Conservation (phyloP, 2,797 vertebrate species). For the Phylloscopus collybita region DNA sequence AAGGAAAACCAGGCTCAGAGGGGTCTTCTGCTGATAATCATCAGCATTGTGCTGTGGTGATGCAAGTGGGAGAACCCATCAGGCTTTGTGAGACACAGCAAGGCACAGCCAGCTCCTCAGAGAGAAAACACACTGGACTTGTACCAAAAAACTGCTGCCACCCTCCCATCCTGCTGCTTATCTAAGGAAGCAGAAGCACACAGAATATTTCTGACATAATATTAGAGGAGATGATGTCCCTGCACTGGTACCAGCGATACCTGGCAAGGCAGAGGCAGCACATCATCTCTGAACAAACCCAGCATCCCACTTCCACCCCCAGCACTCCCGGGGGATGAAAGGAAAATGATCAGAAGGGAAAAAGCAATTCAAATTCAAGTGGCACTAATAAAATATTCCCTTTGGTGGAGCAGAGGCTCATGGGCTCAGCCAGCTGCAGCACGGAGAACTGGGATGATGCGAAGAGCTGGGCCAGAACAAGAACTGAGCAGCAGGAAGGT, state of each 20-base stretch:
- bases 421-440: background rate
- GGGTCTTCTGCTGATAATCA: background rate
- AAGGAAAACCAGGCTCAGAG: background rate
- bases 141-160: background rate
- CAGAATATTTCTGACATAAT: background rate
- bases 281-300: background rate
- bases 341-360: conserved; percentile 46
- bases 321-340: background rate
- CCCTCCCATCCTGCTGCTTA: background rate
- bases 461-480: background rate
- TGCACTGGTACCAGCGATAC: background rate
- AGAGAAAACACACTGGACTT: background rate
- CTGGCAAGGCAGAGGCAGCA: background rate
- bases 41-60: fast-evolving
- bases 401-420: conserved; percentile 50
- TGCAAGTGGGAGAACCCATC: background rate
- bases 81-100: background rate
- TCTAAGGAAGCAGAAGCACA: background rate
- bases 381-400: conserved; percentile 52
- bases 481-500: background rate
- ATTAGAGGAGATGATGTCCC: background rate
- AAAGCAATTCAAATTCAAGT: background rate
- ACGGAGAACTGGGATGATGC: background rate
- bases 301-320: background rate
- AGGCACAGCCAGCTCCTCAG: background rate